These are phyloP conservation scores for Trimorus sp. DNA, from an alignment of 2,888 invertebrate species.

Conservation along the genomic window DNA sequence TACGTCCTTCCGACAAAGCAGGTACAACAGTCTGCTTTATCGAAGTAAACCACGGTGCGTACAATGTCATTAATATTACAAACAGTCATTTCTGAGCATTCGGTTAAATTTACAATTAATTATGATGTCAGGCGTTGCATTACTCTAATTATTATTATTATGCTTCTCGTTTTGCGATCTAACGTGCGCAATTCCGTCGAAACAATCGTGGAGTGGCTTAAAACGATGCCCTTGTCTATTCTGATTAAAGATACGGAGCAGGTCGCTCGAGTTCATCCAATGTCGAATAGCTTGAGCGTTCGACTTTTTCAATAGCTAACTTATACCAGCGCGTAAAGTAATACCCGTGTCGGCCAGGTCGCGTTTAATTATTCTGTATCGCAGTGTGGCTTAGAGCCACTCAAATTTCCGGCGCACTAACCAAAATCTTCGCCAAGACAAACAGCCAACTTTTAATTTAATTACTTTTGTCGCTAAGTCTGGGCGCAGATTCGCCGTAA, in stretches of 20 bases:
- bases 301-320: too few species aligned
- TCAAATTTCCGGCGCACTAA: constrained; percentile 6
- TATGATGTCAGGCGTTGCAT: neutral
- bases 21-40: too few species aligned
- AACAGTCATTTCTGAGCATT: neutral
- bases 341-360: neutral
- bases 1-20: too few species aligned
- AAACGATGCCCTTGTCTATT: neutral
- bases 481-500: constrained; percentile 17
- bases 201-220: neutral
- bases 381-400: neutral
- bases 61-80: constrained; percentile 5
- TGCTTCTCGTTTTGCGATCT: neutral
- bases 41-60: too few species aligned
- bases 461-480: constrained; percentile 33
- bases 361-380: constrained; percentile 1
- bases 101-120: neutral
- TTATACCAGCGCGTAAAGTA: neutral
- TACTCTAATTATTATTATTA: constrained; percentile 11
- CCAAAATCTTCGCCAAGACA: constrained; percentile 27
- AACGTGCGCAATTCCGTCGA: neutral
- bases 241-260: neutral
- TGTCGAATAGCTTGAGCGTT: too few species aligned
- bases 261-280: too few species aligned
- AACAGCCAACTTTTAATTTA: constrained; percentile 39